Conservation (phyloP, 2,797 vertebrate genomes). For the Syngnathus rostellatus region DNA sequence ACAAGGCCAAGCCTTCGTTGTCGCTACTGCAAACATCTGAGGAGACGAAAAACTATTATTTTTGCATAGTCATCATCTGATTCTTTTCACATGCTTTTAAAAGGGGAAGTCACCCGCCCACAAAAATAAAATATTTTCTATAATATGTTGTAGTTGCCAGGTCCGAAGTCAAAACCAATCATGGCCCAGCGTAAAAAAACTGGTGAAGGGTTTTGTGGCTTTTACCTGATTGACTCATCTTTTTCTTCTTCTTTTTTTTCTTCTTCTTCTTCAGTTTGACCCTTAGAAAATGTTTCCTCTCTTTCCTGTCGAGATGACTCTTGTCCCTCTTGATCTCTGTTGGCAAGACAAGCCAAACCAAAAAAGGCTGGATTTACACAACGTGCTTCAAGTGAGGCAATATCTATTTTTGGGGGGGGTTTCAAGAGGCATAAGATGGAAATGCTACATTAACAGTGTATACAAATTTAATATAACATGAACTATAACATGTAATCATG, state of each 20-base stretch:
- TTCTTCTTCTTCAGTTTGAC: slow-evolving; percentile 85
- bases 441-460: background rate
- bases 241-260: slow-evolving; percentile 85
- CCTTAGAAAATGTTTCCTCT: slow-evolving; percentile 78
- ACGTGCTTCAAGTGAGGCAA: background rate
- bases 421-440: background rate
- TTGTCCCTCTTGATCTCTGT: slow-evolving; percentile 63
- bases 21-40: slow-evolving; percentile 54
- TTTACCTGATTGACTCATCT: slow-evolving; percentile 70
- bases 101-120: too few relatives aligned
- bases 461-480: too few relatives aligned
- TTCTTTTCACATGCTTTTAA: background rate
- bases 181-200: too few relatives aligned
- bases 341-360: background rate
- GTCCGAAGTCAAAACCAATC: too few relatives aligned
- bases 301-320: slow-evolving; percentile 70
- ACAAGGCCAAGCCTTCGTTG: slow-evolving; percentile 36
- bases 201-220: background rate
- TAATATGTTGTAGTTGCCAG: too few relatives aligned
- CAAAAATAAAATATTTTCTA: too few relatives aligned
- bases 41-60: background rate
- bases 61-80: background rate
- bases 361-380: background rate
- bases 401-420: background rate
- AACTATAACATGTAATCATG: too few relatives aligned